Conservation (phyloP, 2,113 vertebrate species). For the Nettapus auritus region DNA sequence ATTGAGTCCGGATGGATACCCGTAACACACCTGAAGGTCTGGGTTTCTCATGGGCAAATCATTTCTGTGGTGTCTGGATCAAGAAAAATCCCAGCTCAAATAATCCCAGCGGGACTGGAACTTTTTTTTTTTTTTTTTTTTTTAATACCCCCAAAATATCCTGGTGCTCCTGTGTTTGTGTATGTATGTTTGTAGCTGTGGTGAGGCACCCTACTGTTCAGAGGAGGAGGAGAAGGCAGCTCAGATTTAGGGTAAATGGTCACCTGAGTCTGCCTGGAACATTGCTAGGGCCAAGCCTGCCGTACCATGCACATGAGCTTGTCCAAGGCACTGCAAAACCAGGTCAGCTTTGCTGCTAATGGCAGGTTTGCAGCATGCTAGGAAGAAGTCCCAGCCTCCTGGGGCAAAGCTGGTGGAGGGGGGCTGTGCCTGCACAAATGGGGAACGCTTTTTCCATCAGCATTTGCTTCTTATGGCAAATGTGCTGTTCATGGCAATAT, state of each 20-base stretch:
- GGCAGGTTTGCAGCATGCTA: not conserved
- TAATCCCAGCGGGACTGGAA: not conserved
- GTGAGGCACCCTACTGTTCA: not conserved
- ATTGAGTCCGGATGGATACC: slow-evolving; percentile 9
- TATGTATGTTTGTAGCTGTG: fast-evolving
- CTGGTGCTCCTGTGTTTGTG: fast-evolving
- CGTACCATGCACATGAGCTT: not conserved
- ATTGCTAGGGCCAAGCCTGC: not conserved
- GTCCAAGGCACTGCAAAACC: not conserved
- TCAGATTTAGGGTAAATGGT: not conserved
- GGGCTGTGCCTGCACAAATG: not conserved
- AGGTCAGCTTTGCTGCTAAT: not conserved
- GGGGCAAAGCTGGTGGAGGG: too few species aligned
- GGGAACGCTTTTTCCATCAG: not conserved
- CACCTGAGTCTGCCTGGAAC: not conserved
- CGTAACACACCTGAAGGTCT: not conserved
- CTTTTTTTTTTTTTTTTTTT: not conserved
- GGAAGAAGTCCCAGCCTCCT: not conserved
- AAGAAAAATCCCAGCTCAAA: not conserved
- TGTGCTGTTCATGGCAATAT: not conserved
- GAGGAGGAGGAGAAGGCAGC: not conserved
- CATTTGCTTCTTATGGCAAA: not conserved
- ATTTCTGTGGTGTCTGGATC: slow-evolving; percentile 12
- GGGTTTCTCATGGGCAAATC: not conserved
- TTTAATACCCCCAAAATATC: not conserved